phyloP scores from a whole-genome alignment of 2,888 invertebrate species.

The Chalcosyrphus nemorum region DNA sequence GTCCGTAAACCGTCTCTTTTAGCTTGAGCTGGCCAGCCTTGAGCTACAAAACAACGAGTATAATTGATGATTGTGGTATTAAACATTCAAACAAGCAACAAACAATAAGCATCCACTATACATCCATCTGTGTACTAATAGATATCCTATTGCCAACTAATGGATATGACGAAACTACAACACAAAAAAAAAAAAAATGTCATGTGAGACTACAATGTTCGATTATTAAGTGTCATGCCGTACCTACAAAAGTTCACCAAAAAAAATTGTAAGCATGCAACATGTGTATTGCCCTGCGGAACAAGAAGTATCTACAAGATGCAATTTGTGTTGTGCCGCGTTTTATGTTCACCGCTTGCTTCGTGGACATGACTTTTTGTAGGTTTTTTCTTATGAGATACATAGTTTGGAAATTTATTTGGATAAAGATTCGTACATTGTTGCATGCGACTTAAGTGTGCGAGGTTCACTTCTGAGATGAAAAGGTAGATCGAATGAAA shows the following conservation, averaged over 20 bases:
- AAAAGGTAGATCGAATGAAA: not conserved
- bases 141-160: conserved; percentile 45
- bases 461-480: not conserved
- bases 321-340: conserved; percentile 6
- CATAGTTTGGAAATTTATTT: not conserved
- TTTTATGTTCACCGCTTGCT: not conserved
- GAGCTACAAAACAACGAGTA: conserved; percentile 52
- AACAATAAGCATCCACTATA: conserved; percentile 52
- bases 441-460: not conserved
- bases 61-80: conserved; percentile 65
- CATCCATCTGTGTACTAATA: conserved; percentile 38
- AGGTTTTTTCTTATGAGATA: not conserved
- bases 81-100: not conserved
- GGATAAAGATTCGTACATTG: not conserved
- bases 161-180: too few species aligned
- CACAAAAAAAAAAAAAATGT: conserved; percentile 64
- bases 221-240: conserved; percentile 16
- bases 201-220: conserved; percentile 35
- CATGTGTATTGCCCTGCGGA: not conserved
- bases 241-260: conserved; percentile 20
- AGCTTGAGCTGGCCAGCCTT: conserved; percentile 46
- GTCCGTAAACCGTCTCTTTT: conserved; percentile 34
- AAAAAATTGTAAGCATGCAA: not conserved
- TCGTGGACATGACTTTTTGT: not conserved
- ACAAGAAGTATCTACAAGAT: conserved; percentile 6